Conservation (phyloP, 1,140 invertebrate genomes). For the Euborellia annulipes region DNA sequence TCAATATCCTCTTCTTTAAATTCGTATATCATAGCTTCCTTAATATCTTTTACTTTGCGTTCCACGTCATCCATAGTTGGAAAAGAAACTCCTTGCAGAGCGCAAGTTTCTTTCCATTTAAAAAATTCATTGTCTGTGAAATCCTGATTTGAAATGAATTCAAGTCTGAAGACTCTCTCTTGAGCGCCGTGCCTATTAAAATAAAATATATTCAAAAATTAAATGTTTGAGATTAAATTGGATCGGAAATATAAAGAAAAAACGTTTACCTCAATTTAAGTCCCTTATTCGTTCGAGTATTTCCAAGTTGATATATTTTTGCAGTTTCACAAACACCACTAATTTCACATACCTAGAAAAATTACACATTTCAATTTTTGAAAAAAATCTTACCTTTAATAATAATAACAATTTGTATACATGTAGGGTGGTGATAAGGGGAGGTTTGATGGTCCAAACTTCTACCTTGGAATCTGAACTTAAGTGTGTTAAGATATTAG, state of each 20-base stretch:
- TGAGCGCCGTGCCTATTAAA: slow-evolving; percentile 61
- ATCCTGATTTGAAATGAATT: slow-evolving; percentile 96
- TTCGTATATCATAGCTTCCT: slow-evolving; percentile 75
- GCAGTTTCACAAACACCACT: slow-evolving; percentile 88
- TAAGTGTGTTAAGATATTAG: no score
- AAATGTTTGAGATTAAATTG: no score
- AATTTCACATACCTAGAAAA: slow-evolving; percentile 66
- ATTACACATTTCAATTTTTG: no score
- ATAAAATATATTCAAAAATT: slow-evolving; percentile 1
- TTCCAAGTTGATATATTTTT: slow-evolving; percentile 84
- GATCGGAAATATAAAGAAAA: not conserved
- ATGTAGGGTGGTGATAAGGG: no score
- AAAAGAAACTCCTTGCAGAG: slow-evolving; percentile 52
- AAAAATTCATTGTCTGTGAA: slow-evolving; percentile 86
- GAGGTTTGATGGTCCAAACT: no score
- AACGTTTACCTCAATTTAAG: slow-evolving; percentile 36
- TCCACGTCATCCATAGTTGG: slow-evolving; percentile 74
- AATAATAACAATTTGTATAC: no score
- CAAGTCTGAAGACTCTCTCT: slow-evolving; percentile 83
- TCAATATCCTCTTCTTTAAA: slow-evolving; percentile 74
- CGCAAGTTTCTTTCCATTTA: slow-evolving; percentile 82
- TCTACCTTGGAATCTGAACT: no score
- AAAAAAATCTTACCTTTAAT: no score
- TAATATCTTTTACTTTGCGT: slow-evolving; percentile 74
- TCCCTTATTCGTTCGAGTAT: slow-evolving; percentile 84